A percentile compares a stretch with the other conserved stretches of the same genome.
Conservation (phyloP, 2,797 vertebrate species). For the Pygocentrus nattereri region DNA sequence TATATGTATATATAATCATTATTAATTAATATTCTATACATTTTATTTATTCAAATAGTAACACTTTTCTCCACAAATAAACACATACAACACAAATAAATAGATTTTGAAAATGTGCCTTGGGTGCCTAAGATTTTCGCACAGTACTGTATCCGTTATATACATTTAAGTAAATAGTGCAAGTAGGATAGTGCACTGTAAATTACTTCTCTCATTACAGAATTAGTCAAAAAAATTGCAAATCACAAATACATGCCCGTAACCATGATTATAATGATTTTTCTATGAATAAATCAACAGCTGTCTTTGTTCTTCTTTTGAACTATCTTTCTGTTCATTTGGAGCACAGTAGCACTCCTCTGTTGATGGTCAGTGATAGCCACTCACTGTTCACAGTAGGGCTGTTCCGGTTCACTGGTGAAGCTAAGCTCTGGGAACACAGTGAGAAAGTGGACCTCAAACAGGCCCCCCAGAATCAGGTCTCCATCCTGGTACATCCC, state of each 20-base stretch:
- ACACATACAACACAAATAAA: no score
- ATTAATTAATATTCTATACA: no score
- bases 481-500: conserved; percentile 71
- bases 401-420: conserved; percentile 69
- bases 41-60: no score
- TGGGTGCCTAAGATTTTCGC: no score
- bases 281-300: not conserved
- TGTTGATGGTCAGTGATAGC: not conserved
- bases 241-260: no score
- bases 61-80: no score
- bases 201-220: no score
- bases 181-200: not conserved
- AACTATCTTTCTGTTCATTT: not conserved
- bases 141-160: no score
- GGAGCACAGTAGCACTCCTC: not conserved
- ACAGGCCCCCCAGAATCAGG: conserved; percentile 73
- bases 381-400: conserved; percentile 62
- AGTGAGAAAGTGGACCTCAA: conserved; percentile 71
- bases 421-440: conserved; percentile 70
- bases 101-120: no score
- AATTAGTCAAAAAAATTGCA: no score
- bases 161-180: no score
- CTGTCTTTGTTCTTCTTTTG: conserved; percentile 28
- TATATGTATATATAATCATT: no score
- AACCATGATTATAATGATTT: not conserved